These are phyloP conservation scores for Itoplectis maculator DNA, from an alignment of 2,888 invertebrate species.

Conservation along the genomic window DNA sequence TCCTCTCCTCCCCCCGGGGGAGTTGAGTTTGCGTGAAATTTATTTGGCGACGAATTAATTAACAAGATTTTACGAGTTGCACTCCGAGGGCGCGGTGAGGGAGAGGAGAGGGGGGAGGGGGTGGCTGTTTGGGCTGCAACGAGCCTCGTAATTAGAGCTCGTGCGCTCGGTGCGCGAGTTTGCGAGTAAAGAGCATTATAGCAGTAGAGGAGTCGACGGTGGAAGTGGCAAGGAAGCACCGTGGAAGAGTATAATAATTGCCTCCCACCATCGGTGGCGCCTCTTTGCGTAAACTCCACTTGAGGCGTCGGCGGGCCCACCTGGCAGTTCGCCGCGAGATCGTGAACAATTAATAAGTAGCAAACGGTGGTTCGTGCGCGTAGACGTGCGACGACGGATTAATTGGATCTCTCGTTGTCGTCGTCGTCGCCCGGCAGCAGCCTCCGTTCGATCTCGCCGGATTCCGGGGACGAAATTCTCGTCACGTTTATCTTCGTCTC, in stretches of 20 bases:
- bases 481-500: constrained; percentile 1
- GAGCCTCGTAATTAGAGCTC: constrained; percentile 63
- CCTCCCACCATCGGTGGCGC: constrained; percentile 70
- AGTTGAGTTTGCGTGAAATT: background rate
- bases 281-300: constrained; percentile 66
- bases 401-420: constrained; percentile 4
- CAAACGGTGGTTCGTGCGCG: constrained; percentile 44
- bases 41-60: constrained; percentile 45
- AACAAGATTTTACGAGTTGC: constrained; percentile 45
- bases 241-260: constrained; percentile 66
- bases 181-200: constrained; percentile 42
- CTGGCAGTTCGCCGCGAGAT: constrained; percentile 78
- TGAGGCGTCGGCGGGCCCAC: constrained; percentile 70
- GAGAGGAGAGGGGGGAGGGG: background rate
- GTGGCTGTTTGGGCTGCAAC: constrained; percentile 52
- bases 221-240: constrained; percentile 70
- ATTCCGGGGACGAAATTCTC: background rate
- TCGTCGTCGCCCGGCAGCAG: background rate
- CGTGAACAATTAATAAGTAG: constrained; percentile 80
- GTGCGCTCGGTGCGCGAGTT: constrained; percentile 39
- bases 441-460: constrained; percentile 22
- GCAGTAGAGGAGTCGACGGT: constrained; percentile 5
- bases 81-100: background rate
- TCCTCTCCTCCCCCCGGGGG: too few species aligned
- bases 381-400: constrained; percentile 34